phyloP scores from a whole-genome alignment of 2,797 vertebrate genomes.

The Alosa sapidissima region DNA sequence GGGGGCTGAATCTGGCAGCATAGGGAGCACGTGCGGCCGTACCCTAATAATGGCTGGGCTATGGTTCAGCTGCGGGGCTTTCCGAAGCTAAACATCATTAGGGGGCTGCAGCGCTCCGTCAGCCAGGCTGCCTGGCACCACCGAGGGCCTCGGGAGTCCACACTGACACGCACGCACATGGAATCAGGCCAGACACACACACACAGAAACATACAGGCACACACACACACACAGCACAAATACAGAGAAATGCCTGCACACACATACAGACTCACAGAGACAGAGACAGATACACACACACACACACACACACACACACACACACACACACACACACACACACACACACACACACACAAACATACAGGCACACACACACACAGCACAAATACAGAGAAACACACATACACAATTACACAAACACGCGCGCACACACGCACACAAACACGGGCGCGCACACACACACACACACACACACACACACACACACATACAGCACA shows the following conservation, averaged over 20 bases:
- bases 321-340: too few relatives aligned
- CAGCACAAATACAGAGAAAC: too few relatives aligned
- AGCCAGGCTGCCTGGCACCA: conserved; percentile 57
- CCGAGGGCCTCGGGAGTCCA: conserved; percentile 44
- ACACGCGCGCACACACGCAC: conserved; percentile 25
- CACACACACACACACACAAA: too few relatives aligned
- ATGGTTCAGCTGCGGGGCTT: conserved; percentile 56
- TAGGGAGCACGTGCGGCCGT: conserved; percentile 32
- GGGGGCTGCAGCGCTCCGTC: conserved; percentile 41
- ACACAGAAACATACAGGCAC: conserved; percentile 48
- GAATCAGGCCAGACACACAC: neutral
- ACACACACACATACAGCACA: conserved; percentile 46
- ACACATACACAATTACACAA: too few relatives aligned
- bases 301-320: too few relatives aligned
- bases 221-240: neutral
- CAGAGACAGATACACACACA: too few relatives aligned
- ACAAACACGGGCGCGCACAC: conserved; percentile 32
- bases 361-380: too few relatives aligned
- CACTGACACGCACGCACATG: conserved; percentile 51
- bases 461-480: conserved; percentile 48
- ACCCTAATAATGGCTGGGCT: conserved; percentile 52
- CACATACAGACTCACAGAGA: neutral
- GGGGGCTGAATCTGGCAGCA: conserved; percentile 4
- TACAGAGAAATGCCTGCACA: neutral
- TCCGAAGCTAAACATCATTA: conserved; percentile 63